Conservation (phyloP, 2,888 invertebrate species). For the Parnassius orleans region DNA sequence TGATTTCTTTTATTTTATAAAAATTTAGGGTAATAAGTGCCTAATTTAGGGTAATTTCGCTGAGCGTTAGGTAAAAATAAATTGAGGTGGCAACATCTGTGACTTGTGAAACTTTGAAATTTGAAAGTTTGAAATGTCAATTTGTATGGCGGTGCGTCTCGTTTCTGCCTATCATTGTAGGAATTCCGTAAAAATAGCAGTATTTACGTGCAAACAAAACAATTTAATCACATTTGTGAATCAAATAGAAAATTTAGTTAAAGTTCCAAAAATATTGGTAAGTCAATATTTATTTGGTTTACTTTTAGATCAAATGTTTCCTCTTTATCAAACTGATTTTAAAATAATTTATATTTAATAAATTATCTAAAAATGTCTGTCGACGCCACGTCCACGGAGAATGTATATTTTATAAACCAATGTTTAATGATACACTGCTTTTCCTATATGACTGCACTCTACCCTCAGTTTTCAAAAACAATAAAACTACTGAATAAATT, state of each 20-base stretch:
- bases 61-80: too few relatives aligned
- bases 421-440: background rate
- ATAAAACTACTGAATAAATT: background rate
- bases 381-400: slow-evolving; percentile 1
- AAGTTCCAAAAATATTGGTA: slow-evolving; percentile 43
- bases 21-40: too few relatives aligned
- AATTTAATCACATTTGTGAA: slow-evolving; percentile 35
- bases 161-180: slow-evolving; percentile 75
- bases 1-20: too few relatives aligned
- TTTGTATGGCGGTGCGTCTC: slow-evolving; percentile 65
- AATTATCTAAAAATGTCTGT: slow-evolving; percentile 1
- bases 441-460: background rate
- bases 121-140: slow-evolving; percentile 59
- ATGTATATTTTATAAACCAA: background rate
- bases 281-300: slow-evolving; percentile 32
- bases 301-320: background rate
- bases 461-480: background rate
- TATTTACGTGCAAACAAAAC: slow-evolving; percentile 48
- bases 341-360: slow-evolving; percentile 9
- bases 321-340: slow-evolving; percentile 1
- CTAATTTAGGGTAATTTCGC: too few relatives aligned
- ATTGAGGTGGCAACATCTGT: too few relatives aligned
- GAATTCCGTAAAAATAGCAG: slow-evolving; percentile 57
- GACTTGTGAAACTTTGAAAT: slow-evolving; percentile 38
- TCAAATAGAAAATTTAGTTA: slow-evolving; percentile 31